A percentile compares a stretch with the other conserved stretches of the same genome.
phyloP scores from a whole-genome alignment of 92 coral and sea anemone genomes.

The Parazoanthus swiftii region DNA sequence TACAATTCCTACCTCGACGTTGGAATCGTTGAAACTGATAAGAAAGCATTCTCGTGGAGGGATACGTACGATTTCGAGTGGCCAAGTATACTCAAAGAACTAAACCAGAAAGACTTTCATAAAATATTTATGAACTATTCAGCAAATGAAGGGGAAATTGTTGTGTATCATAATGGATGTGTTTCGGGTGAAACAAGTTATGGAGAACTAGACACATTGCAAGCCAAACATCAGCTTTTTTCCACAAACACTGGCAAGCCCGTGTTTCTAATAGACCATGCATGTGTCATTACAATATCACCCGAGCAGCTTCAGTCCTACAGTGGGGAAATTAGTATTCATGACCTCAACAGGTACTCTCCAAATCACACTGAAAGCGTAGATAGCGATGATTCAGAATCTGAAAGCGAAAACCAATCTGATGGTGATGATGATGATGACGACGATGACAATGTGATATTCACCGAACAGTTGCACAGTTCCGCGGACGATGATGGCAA shows the following conservation, averaged over 20 bases:
- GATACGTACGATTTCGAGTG: not conserved
- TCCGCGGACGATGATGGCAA: not conserved
- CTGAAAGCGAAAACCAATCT: not conserved
- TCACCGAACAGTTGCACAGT: not conserved
- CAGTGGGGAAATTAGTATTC: not conserved
- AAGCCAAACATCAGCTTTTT: too few species aligned
- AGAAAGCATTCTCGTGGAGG: not conserved
- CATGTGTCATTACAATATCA: not conserved
- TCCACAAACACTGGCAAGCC: not conserved
- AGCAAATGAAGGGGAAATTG: not conserved
- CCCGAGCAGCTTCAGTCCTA: not conserved
- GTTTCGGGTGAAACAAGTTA: not conserved
- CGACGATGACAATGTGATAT: not conserved
- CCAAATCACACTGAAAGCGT: not conserved
- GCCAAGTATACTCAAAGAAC: not conserved
- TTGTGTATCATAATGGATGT: constrained; percentile 1
- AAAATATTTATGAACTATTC: not conserved
- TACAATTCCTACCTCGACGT: not conserved
- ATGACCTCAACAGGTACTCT: not conserved
- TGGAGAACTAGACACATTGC: not conserved
- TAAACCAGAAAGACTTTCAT: not conserved
- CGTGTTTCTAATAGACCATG: not conserved
- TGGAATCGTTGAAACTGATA: not conserved
- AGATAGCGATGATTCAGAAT: not conserved
- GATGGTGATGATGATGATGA: not conserved